These are phyloP conservation scores for Rhabdomys pumilio DNA, from an alignment of 2,797 vertebrate species.

Conservation along the genomic window DNA sequence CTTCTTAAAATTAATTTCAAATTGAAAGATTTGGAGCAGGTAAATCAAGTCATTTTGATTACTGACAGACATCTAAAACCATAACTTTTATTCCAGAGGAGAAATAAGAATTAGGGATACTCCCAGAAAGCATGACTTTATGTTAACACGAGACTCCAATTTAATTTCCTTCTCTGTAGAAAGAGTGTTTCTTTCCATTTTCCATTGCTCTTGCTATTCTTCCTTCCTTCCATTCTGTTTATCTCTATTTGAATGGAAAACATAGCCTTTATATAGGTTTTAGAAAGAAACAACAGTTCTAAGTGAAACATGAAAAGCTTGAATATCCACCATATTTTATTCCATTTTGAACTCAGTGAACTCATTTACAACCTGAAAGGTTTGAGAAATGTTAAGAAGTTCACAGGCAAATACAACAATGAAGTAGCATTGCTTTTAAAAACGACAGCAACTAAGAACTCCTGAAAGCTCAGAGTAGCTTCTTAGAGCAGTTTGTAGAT, in stretches of 20 bases:
- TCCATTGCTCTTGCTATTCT: not conserved
- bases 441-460: not conserved
- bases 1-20: constrained; percentile 62
- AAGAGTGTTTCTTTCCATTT: not conserved
- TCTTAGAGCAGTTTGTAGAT: not conserved
- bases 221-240: not conserved
- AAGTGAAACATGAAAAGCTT: constrained; percentile 34
- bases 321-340: not conserved
- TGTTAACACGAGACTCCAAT: not conserved
- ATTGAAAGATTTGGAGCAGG: constrained; percentile 22
- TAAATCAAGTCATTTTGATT: constrained; percentile 66
- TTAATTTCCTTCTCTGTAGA: not conserved
- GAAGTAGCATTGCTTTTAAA: not conserved
- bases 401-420: not conserved
- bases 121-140: not conserved
- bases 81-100: constrained; percentile 33
- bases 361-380: not conserved
- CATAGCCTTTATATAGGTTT: not conserved
- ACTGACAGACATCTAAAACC: constrained; percentile 23
- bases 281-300: not conserved
- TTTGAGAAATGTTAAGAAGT: not conserved
- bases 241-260: not conserved
- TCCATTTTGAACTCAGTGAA: constrained; percentile 22
- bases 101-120: constrained; percentile 31
- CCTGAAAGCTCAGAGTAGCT: not conserved